Base-by-base conservation (phyloP, 2,797 vertebrate species). In the Passerculus sandwichensis region DNA sequence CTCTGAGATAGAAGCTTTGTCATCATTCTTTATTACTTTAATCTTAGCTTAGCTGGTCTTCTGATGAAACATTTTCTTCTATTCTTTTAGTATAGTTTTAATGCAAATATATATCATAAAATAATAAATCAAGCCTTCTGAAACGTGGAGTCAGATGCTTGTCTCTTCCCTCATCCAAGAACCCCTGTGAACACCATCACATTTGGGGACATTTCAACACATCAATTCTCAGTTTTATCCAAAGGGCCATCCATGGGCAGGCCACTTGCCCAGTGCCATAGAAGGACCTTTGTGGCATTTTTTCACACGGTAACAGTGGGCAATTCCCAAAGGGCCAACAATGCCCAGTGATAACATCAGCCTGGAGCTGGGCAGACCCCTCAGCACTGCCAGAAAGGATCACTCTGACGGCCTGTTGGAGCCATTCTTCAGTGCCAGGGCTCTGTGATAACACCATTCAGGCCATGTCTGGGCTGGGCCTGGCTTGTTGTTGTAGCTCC, bases 361-460 rank as follows among this genome's bases (percentile, higher is more conserved):
- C 76, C 76, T 59, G 67, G 76, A 82, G 30, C 61, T 69, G 80
- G 61, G 76, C 82, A 95, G 89, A 85, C 73, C 64, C 53, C 32
- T 93, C 30, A 40, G 79, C 71, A 22, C 74, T 94, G 95, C 91
- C 94, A 96, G 90, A 94, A 89, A 42, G 93, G 81, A 95, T 91
- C 27, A 86, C 88, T 93, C 66, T 96, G 96, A 92, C 80, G 95
- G 96, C 42, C 90, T 84, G 93, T 53, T 88, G 23, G 84, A 94
- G 83, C 85, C 89, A 89, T 96, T 93, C 89, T 96, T 94, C 70
- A 54, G 67, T 94, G 94, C 62, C 83, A 89, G 27, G 51, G 29
- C 86, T 94, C 89, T 91, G 93, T 91, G 85, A 89, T 80, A 96
- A 94, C 96, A 94, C 36, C 71, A 66, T 89, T 97, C 75, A 87